phyloP scores from a whole-genome alignment of 2,888 invertebrate genomes.

The Brachycybe producta region DNA sequence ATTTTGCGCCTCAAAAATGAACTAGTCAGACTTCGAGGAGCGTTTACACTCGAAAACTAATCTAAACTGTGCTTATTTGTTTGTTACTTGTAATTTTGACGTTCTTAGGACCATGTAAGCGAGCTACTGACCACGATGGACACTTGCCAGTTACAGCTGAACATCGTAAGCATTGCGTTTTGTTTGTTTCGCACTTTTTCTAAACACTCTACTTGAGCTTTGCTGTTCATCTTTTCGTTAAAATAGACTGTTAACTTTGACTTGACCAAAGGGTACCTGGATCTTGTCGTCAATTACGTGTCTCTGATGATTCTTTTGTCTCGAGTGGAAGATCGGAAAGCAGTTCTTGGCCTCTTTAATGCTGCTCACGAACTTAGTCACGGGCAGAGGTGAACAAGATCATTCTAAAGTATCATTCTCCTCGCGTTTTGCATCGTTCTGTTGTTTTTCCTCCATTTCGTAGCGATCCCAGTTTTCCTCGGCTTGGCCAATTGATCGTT shows the following conservation, averaged over 20 bases:
- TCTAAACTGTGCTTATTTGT: background rate
- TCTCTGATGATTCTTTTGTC: conserved; percentile 95
- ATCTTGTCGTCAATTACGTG: conserved; percentile 85
- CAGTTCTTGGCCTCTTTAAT: conserved; percentile 91
- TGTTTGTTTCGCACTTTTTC: background rate
- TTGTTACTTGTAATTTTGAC: too few species aligned
- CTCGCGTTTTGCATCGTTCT: background rate
- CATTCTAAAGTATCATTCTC: background rate
- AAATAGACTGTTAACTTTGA: conserved; percentile 75
- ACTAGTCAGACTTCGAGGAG: too few species aligned
- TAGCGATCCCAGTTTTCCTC: conserved; percentile 78
- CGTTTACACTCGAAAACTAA: too few species aligned
- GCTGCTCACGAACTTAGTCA: conserved; percentile 94
- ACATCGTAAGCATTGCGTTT: conserved; percentile 52
- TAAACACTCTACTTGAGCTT: background rate
- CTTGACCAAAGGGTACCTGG: conserved; percentile 86
- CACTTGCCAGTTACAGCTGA: conserved; percentile 85
- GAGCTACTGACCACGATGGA: conserved; percentile 74
- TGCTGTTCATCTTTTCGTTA: conserved; percentile 23
- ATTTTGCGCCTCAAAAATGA: too few species aligned
- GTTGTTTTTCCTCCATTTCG: background rate
- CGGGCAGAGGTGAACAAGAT: conserved; percentile 45
- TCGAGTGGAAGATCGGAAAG: conserved; percentile 93
- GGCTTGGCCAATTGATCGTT: conserved; percentile 92
- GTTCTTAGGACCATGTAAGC: conserved; percentile 41